Evolutionary conservation across 2,797 vertebrate species (phyloP).

Genomic region (Lutra lutra): DNA sequence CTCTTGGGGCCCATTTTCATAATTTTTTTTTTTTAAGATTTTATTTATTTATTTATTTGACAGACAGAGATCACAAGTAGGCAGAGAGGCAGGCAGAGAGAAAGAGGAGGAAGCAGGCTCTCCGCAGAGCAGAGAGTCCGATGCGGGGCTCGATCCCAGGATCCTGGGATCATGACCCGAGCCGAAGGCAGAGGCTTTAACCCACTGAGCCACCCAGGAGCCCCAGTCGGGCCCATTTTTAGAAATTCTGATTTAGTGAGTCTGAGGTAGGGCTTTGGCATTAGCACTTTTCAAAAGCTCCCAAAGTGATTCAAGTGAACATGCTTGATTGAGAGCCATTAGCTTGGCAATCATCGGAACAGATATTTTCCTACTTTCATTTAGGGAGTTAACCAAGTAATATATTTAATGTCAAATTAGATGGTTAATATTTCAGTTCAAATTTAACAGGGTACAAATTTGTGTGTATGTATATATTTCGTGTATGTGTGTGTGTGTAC

Average conservation of each 20-base stretch:
- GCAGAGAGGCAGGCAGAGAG: no score
- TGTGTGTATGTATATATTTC: neutral
- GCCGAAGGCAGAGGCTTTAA: no score
- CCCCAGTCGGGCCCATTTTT: neutral
- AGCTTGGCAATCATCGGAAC: neutral
- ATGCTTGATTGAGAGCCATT: neutral
- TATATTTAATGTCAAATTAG: slow-evolving; percentile 46
- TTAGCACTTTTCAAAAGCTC: neutral
- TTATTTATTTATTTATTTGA: no score
- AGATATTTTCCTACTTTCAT: neutral
- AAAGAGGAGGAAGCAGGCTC: no score
- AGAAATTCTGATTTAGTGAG: slow-evolving; percentile 3
- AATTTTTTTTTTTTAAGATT: no score
- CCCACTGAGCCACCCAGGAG: no score
- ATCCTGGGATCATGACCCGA: no score
- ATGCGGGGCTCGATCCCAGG: no score
- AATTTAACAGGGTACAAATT: neutral
- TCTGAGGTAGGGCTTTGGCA: neutral
- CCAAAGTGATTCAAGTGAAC: neutral
- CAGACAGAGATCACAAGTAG: no score
- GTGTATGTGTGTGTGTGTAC: neutral
- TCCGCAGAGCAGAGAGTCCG: no score
- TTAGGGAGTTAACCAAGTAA: slow-evolving; percentile 11
- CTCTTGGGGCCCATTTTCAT: neutral
- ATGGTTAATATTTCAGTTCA: slow-evolving; percentile 39